Evolutionary conservation across 2,113 vertebrate species (phyloP), one percentile per base, ranked within the genome.

Genomic region (Ciconia boyciana): DNA sequence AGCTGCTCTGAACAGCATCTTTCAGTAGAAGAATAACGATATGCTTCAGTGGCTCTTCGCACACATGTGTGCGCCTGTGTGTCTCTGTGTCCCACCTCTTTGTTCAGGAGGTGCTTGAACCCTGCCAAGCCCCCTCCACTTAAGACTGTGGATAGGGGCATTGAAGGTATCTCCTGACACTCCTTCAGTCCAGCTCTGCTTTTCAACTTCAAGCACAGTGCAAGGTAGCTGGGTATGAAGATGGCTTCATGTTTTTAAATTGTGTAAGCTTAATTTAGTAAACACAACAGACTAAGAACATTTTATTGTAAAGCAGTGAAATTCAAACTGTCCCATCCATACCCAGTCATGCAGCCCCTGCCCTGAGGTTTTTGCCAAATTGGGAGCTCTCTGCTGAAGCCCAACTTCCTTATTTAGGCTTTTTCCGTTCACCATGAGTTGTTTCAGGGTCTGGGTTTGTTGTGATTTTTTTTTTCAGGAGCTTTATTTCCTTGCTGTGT

Each of bases 401-500:
- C 31, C 24, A 49, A 0, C 8, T 28, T 78, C 49, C 57, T 93
- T 72, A 83, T 80, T 91, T 70, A 79, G 72, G 21, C 88, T 78
- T 91, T 66, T 22, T 83, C 20, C 39, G 72, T 92, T 75, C 41
- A 26, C 46, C 21, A 6, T 44, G 57, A 88, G 11, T 79, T 57
- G 70, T 83, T 90, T 88, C 80, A 93, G 48, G 32, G 48, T 51
- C 84, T 8, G 48, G 32, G 43, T 95, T 96, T 92, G 43, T 89
- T 1, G 3, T 76, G 41, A 16, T 51, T 80, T 49, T 34, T 25
- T 39, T 13, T 57, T 5, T 5, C 70, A 74, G 77, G 80, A 89
- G 22, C 48, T 87, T 94, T 58, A 94, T 94, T 93, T 92, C 72
- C 75, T 96, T 75, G 69, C 49, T 93, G 39, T 94, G 65, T 93